Evolutionary conservation across 2,888 invertebrate genomes (phyloP), one percentile per base, ranked within the genome.

Genomic region (Sialis lutaria): DNA sequence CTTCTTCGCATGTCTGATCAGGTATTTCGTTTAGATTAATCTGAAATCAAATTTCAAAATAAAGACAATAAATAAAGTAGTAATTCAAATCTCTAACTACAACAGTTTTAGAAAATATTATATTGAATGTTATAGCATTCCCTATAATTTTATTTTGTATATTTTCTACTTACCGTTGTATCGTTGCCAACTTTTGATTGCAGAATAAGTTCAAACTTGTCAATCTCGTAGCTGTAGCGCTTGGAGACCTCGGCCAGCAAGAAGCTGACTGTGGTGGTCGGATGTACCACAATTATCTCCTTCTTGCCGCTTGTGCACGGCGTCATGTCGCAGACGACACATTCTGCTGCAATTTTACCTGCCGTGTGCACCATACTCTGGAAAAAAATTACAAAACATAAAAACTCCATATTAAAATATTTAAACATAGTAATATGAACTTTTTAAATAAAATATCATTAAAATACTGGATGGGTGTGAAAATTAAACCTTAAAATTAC

Each of bases 321-420:
- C 33, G 53, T 54, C 49, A 54, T 66, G 55, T 68, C 68, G 39
- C 67, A 58, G 43, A 72, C 62, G 48, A 67, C 61, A 56, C 69
- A 70, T 50, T 65, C 61, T 50, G 60, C 54, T 45, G 56, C 56
- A 51, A 57, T 59, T 53, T 65, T 67, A 53, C 62, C 62, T 49
- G 60, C 60, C 51, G 61, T 62, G 57, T 66, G 66, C 58, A 69
- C 68, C 70, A 70, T 70, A 56, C 60, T 64, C 67, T 68, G 56
- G 44, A 62, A 59, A 47, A 51, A 48, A 51, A 22, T 22, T 22
- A 22, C 22, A 22, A 22, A 22, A 22, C 22, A 22, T 22, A 2
- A 22, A 2, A 22, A 22, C 22, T 22, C 22, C 35, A 34, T n/a
- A 35, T n/a, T n/a, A n/a, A n/a, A n/a, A n/a, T n/a, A n/a, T n/a